These are phyloP conservation scores for Rhinoptilus africanus DNA, from an alignment of 2,113 vertebrate genomes.

Conservation along the genomic window DNA sequence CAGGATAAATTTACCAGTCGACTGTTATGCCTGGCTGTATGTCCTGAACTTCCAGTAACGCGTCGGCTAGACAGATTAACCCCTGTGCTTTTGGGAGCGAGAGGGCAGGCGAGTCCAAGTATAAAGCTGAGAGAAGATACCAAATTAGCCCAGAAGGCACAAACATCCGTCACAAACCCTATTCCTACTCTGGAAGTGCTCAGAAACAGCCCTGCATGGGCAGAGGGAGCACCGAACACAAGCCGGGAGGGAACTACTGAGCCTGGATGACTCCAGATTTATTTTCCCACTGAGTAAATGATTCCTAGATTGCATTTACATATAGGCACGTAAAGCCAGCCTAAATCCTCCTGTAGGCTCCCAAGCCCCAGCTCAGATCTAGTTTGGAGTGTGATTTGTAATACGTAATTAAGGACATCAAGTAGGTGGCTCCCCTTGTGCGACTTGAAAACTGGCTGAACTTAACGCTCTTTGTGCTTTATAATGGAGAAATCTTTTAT, in stretches of 20 bases:
- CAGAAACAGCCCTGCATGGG: background rate
- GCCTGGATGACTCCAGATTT: background rate
- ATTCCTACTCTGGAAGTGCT: background rate
- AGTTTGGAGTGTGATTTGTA: background rate
- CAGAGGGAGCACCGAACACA: too few species aligned
- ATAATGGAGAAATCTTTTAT: background rate
- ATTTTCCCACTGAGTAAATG: background rate
- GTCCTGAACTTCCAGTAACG: background rate
- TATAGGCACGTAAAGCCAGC: background rate
- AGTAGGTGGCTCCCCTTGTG: accelerated
- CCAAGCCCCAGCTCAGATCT: background rate
- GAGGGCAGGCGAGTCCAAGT: background rate
- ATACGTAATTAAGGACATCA: background rate
- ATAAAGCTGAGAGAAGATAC: background rate
- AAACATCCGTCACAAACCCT: background rate
- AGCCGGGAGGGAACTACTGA: background rate
- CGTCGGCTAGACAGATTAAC: background rate
- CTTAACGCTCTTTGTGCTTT: background rate
- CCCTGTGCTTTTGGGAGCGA: background rate
- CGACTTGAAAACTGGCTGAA: background rate
- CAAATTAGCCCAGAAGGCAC: background rate
- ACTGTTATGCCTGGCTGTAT: background rate
- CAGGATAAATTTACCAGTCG: background rate
- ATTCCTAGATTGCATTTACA: background rate
- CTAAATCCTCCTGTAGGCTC: background rate